Percentiles rank a stretch among this genome's conserved stretches.
phyloP scores from a whole-genome alignment of 2,797 vertebrate genomes.

The Crocidura indochinensis region DNA sequence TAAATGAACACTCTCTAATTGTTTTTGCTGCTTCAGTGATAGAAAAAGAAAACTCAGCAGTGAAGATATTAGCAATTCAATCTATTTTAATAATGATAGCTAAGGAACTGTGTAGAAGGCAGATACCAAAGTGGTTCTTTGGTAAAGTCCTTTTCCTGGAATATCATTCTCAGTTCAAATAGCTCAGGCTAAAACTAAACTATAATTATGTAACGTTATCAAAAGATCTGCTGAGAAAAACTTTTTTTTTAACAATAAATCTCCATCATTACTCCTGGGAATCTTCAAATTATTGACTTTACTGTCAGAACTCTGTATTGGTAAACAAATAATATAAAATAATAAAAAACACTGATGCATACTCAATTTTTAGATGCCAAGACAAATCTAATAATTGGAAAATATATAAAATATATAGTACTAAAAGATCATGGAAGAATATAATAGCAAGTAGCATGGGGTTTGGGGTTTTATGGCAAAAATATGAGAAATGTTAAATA shows the following conservation, averaged over 20 bases:
- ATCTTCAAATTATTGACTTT: background rate
- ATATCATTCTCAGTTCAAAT: background rate
- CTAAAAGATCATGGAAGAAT: background rate
- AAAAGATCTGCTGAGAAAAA: background rate
- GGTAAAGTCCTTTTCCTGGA: background rate
- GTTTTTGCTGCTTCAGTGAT: background rate
- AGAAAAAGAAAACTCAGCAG: background rate
- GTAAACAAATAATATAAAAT: background rate
- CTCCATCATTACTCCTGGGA: background rate
- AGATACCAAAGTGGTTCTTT: background rate
- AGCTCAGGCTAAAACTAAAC: background rate
- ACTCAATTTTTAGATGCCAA: background rate
- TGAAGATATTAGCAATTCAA: background rate
- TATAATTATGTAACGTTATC: background rate
- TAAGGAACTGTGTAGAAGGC: background rate
- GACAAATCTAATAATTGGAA: background rate
- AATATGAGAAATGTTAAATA: background rate
- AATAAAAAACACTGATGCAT: background rate
- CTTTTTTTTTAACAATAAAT: background rate
- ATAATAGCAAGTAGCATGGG: background rate
- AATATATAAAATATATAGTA: background rate
- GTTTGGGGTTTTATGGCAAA: background rate
- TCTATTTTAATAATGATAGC: background rate
- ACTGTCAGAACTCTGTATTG: background rate
- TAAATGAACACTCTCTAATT: background rate